Base-by-base conservation (phyloP, 2,797 vertebrate species). In the Danio tinwini region DNA sequence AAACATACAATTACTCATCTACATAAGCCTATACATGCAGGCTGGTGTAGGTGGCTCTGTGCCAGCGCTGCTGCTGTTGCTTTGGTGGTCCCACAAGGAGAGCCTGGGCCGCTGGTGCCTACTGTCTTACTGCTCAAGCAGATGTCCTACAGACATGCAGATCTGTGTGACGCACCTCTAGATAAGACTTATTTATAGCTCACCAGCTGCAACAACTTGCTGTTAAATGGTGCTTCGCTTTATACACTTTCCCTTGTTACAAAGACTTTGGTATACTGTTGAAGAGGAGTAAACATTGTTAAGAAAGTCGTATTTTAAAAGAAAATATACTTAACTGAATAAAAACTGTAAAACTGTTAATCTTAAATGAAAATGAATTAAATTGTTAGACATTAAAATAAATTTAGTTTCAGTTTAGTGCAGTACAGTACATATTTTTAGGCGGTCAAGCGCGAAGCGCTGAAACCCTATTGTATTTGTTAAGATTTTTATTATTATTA, bases 111-210 rank as follows among this genome's bases (percentile, higher is more conserved):
- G 14, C 50, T 44, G 68, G 29, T 44, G 52, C 29, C 44, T 70
- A 47, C 5, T 45, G 8, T 74, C 44, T 44, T 9, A 17, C 67
- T 37, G 29, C n/a, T 75, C 47, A 4, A 50, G 52, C 55, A 82
- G 59, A 72, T 76, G 73, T 82, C 37, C 12, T 21, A 29, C 63
- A 59, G 71, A 65, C 55, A 3, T 74, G 29, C 10, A 14, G 63
- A 75, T 47, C 17, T 49, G 37, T 21, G 14, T 63, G 68, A 76
- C 1, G 7, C 9, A 62, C 9, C 29, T 49, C 19, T 37, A 67
- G 73, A 76, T 63, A 64, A 14, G 2, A 0, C 8, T 53, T 83
- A 81, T 77, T 82, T 77, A 42, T 70, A 82, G 62, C 52, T 37
- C 63, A 56, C 58, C 19, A 47, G 16, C 61, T 40, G 76, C 44